These are phyloP conservation scores for Leptopilina syphax DNA, from an alignment of 2,888 invertebrate species.

Conservation along the genomic window DNA sequence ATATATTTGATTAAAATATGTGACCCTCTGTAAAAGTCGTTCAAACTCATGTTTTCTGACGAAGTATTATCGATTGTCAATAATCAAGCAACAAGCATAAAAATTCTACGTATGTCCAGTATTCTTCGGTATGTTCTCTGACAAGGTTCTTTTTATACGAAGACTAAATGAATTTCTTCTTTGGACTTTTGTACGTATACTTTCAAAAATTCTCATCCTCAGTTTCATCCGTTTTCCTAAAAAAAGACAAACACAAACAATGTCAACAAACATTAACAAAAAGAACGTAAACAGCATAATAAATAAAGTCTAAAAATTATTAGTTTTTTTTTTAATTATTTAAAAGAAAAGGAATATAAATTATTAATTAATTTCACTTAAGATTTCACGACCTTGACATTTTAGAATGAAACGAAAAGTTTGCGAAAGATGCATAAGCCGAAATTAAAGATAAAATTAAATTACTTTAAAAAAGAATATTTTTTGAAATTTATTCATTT, in stretches of 20 bases:
- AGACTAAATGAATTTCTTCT: conserved; percentile 63
- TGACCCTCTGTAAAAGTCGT: conserved; percentile 29
- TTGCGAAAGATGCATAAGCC: too few species aligned
- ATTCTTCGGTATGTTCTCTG: conserved; percentile 63
- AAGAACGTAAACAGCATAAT: not conserved
- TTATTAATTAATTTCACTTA: too few species aligned
- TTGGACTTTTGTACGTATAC: conserved; percentile 67
- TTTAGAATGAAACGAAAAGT: too few species aligned
- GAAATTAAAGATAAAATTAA: too few species aligned
- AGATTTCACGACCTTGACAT: too few species aligned
- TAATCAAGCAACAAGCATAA: conserved; percentile 59
- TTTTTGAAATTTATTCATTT: too few species aligned
- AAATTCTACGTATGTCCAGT: conserved; percentile 59
- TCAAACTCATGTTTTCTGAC: conserved; percentile 23
- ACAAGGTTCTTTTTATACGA: conserved; percentile 51
- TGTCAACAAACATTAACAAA: not conserved
- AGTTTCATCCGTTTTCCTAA: not conserved
- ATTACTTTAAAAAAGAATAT: too few species aligned
- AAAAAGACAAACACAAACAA: not conserved
- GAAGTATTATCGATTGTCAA: conserved; percentile 68
- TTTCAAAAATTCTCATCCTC: not conserved
- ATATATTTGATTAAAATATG: conserved; percentile 10
- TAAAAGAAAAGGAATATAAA: too few species aligned
- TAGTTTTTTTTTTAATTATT: too few species aligned
- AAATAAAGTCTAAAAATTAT: too few species aligned